Evolutionary conservation across 2,888 invertebrate genomes (phyloP).

Genomic region (Meiosimyza decipiens): DNA sequence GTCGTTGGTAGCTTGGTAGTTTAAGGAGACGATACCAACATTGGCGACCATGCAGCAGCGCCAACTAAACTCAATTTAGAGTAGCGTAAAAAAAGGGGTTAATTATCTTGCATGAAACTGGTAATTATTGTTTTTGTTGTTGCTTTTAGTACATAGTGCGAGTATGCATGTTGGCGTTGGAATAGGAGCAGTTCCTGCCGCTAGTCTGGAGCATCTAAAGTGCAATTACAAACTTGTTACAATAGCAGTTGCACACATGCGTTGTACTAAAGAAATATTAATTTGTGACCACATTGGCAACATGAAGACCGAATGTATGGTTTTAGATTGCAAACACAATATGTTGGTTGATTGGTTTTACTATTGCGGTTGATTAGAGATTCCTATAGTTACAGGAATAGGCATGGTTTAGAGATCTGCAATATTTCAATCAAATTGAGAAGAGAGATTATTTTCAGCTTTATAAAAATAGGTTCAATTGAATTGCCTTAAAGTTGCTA

Average conservation of each 20-base stretch:
- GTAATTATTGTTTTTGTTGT: conserved; percentile 30
- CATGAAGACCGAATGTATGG: too few relatives aligned
- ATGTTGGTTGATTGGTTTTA: too few relatives aligned
- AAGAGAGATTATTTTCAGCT: too few relatives aligned
- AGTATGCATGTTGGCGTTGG: neutral
- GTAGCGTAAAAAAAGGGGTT: conserved; percentile 30
- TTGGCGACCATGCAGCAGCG: neutral
- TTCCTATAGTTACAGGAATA: too few relatives aligned
- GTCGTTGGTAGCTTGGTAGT: neutral
- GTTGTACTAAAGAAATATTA: too few relatives aligned
- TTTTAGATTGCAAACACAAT: too few relatives aligned
- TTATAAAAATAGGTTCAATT: too few relatives aligned
- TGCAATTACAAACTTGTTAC: conserved; percentile 26
- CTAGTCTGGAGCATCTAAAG: conserved; percentile 10
- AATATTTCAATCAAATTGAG: too few relatives aligned
- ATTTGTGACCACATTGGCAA: too few relatives aligned
- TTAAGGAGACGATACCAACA: neutral
- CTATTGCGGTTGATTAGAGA: too few relatives aligned
- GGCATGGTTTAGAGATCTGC: too few relatives aligned
- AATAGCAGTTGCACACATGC: conserved; percentile 25
- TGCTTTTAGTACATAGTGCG: neutral
- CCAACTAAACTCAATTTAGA: conserved; percentile 2
- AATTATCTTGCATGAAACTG: conserved; percentile 34
- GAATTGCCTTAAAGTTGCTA: too few relatives aligned
- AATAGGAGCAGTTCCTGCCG: conserved; percentile 4